Base-by-base conservation (phyloP, 2,797 vertebrate genomes). In the Sciurus vulgaris region DNA sequence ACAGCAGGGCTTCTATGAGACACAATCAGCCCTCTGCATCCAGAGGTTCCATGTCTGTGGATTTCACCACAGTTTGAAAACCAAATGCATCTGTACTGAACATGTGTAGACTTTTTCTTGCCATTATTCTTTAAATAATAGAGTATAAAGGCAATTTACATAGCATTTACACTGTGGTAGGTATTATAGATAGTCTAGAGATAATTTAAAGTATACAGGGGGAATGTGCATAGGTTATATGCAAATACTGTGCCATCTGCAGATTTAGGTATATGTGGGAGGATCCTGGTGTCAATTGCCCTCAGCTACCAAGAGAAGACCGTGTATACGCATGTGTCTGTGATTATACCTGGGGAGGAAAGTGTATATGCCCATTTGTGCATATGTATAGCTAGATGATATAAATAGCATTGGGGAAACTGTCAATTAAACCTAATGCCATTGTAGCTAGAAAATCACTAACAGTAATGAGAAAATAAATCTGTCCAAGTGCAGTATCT, bases 391-490 rank as follows among this genome's bases (percentile, higher is more conserved):
- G 35, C 78, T 9, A 92, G 28, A 3, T 73, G 47, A 96, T 47
- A 67, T 51, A 88, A 81, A 20, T 14, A 76, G 38, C 24, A 51
- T 12, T 2, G 24, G 47, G 70, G 73, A 65, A 87, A 73, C 20
- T 65, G 14, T 63, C 84, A 54, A 47, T 79, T 88, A 84, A 59
- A 14, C n/a, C 15, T 72, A 86, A 86, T 22, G 47, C 11, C 47
- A 30, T 86, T 49, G 59, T 0, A 87, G 69, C 83, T 47, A 86
- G 77, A 41, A 76, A 86, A 35, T 5, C 41, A 61, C 73, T 93
- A 84, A 77, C 6, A 44, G 70, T 10, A 84, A 89, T 14, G 6
- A 79, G 59, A 91, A 84, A 72, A 72, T 11, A 95, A 90, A 82
- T 56, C 24, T 24, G 15, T 86, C n/a, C 28, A 33, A 73, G 67